These are phyloP conservation scores for Thera britannica DNA, from an alignment of 2,888 invertebrate genomes.

Conservation along the genomic window DNA sequence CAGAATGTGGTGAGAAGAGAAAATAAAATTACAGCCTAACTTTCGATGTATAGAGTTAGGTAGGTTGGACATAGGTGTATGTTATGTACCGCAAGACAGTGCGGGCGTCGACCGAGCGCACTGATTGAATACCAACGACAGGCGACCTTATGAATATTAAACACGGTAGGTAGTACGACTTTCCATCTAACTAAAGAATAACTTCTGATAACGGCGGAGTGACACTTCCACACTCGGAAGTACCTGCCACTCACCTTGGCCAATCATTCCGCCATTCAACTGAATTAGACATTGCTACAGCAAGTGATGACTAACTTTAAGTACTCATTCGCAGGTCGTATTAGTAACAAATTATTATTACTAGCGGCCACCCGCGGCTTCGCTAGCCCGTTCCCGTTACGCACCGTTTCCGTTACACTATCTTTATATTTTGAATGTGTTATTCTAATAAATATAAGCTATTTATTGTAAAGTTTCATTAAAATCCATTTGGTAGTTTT, in stretches of 20 bases:
- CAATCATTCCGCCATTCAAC: constrained; percentile 17
- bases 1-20: no score
- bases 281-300: constrained; percentile 14
- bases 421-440: no score
- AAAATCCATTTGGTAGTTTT: no score
- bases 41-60: no score
- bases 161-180: constrained; percentile 61
- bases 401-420: no score
- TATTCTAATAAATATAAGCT: no score
- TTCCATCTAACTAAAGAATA: constrained; percentile 66
- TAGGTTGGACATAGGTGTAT: constrained; percentile 28
- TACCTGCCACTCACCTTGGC: constrained; percentile 50
- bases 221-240: constrained; percentile 55
- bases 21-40: no score
- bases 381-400: no score
- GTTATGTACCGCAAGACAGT: constrained; percentile 49
- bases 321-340: no score
- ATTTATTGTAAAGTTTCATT: no score
- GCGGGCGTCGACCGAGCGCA: constrained; percentile 71
- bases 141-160: constrained; percentile 75
- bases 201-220: constrained; percentile 62
- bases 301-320: background rate
- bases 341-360: no score
- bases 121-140: constrained; percentile 65
- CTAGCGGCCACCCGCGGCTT: no score